These are phyloP conservation scores for Microtus oregoni DNA, from an alignment of 2,113 vertebrate genomes.

Conservation along the genomic window DNA sequence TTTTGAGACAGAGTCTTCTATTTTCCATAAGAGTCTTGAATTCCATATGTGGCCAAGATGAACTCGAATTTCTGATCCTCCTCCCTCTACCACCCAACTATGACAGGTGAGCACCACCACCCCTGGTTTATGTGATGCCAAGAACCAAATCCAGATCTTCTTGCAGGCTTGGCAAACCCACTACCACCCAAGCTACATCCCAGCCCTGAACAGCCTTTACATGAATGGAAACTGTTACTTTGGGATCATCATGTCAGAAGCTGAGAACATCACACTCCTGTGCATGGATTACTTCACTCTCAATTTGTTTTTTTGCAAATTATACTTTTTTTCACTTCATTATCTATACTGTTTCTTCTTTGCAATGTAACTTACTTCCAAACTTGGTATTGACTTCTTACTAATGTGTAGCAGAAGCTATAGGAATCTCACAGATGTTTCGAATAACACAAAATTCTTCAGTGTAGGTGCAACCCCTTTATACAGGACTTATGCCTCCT, in stretches of 20 bases:
- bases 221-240: constrained; percentile 12
- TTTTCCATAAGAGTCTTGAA: neutral
- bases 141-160: neutral
- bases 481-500: neutral
- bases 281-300: constrained; percentile 1
- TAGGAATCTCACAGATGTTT: neutral
- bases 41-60: neutral
- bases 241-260: constrained; percentile 15
- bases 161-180: no score
- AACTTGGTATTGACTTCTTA: constrained; percentile 8
- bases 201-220: neutral
- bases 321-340: constrained; percentile 22
- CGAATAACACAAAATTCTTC: neutral
- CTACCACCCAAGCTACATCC: neutral
- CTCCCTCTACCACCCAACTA: neutral
- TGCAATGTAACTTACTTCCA: neutral
- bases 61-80: neutral
- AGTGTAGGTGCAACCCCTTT: neutral
- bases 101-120: no score
- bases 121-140: neutral
- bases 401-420: neutral
- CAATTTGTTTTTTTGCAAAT: neutral
- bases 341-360: constrained; percentile 4
- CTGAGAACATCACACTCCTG: neutral
- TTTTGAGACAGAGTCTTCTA: neutral